Evolutionary conservation across 2,797 vertebrate genomes (phyloP).

Genomic region (Lacerta bilineata): DNA sequence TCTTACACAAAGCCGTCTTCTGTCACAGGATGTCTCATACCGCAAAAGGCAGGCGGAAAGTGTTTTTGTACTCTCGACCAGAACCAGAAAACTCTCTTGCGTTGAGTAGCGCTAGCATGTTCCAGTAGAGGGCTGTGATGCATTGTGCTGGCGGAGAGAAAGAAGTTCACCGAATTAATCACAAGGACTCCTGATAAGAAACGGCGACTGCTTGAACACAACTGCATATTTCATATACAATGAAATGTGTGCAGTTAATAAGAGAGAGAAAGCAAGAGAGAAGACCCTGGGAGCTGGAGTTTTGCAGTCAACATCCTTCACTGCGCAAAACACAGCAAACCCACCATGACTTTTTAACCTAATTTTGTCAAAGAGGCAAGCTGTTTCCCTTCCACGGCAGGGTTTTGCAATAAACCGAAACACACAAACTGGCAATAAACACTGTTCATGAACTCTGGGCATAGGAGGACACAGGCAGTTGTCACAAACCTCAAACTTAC

Average conservation of each 20-base stretch:
- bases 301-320: conserved; percentile 18
- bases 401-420: conserved; percentile 37
- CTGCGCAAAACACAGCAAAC: background rate
- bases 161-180: conserved; percentile 26
- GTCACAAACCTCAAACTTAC: too few relatives aligned
- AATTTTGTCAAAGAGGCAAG: conserved; percentile 7
- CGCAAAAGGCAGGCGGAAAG: background rate
- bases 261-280: background rate
- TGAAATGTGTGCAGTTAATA: conserved; percentile 38
- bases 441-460: background rate
- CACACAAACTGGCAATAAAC: background rate
- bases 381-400: background rate
- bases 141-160: conserved; percentile 59
- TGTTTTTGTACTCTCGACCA: conserved; percentile 12
- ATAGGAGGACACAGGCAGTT: background rate
- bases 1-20: background rate
- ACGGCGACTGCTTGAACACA: conserved; percentile 40
- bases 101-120: conserved; percentile 36
- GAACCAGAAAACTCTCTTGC: conserved; percentile 40
- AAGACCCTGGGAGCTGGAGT: background rate
- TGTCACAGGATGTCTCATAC: background rate
- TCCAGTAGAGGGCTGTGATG: conserved; percentile 76
- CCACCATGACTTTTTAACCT: conserved; percentile 12
- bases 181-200: conserved; percentile 44
- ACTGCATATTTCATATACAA: conserved; percentile 52